phyloP scores from a whole-genome alignment of 2,888 invertebrate genomes.

The Hirtodrosophila histrioides region DNA sequence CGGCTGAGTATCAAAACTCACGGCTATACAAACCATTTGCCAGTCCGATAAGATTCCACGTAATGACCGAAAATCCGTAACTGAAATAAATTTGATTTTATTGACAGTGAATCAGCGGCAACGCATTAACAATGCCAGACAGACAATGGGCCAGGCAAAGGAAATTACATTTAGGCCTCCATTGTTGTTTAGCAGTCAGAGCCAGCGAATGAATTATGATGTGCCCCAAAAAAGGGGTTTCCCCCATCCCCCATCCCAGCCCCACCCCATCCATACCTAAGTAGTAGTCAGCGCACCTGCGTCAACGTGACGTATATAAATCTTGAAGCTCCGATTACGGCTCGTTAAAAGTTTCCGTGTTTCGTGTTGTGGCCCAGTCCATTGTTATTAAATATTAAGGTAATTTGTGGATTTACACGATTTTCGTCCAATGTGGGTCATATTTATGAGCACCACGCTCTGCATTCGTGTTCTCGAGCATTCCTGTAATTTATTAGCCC shows the following conservation, averaged over 20 bases:
- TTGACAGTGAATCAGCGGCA: conserved; percentile 64
- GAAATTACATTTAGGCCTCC: conserved; percentile 66
- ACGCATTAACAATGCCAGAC: conserved; percentile 45
- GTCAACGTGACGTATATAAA: conserved; percentile 64
- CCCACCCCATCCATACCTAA: too few relatives aligned
- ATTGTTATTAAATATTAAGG: conserved; percentile 76
- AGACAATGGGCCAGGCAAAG: conserved; percentile 54
- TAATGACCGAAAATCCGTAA: conserved; percentile 70
- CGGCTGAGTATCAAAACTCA: conserved; percentile 44
- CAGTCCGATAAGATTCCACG: conserved; percentile 44
- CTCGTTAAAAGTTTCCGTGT: conserved; percentile 46
- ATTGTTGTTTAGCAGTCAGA: conserved; percentile 27
- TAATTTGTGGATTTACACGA: conserved; percentile 75
- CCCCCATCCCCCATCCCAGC: background rate
- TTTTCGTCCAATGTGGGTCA: conserved; percentile 51
- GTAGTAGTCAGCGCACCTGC: conserved; percentile 8
- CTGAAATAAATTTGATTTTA: conserved; percentile 76
- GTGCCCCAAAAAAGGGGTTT: conserved; percentile 33
- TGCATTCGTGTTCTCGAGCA: conserved; percentile 13
- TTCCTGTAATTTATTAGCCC: conserved; percentile 65
- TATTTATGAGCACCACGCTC: conserved; percentile 54
- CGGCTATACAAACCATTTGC: conserved; percentile 19
- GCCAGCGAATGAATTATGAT: conserved; percentile 65
- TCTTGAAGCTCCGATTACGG: conserved; percentile 51
- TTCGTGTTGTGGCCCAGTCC: conserved; percentile 19